These are phyloP conservation scores for Nesoenas mayeri DNA, from an alignment of 2,113 vertebrate genomes.

Conservation along the genomic window DNA sequence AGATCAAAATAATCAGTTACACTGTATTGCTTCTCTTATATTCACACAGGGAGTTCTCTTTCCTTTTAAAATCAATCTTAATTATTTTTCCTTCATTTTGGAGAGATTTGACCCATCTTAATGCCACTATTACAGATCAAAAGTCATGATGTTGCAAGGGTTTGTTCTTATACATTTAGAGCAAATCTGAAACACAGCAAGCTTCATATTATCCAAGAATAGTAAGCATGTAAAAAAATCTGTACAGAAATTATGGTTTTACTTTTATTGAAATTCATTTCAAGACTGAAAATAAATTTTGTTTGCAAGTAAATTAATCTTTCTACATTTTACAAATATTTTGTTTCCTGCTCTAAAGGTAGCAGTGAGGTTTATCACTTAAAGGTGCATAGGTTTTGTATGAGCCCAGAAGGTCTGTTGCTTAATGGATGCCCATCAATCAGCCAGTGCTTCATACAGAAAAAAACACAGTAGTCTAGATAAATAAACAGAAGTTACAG, in stretches of 20 bases:
- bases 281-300: not conserved
- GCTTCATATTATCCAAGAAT: not conserved
- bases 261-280: not conserved
- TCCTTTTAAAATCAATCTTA: not conserved
- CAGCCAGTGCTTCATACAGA: not conserved
- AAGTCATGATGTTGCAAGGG: not conserved
- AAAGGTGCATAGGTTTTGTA: not conserved
- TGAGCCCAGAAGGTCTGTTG: accelerated
- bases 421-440: not conserved
- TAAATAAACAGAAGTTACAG: not conserved
- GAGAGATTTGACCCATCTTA: not conserved
- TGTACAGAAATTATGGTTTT: not conserved
- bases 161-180: not conserved
- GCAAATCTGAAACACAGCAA: not conserved
- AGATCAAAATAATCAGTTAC: not conserved
- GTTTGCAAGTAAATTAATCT: not conserved
- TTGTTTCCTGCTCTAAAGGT: not conserved
- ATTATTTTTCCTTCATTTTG: not conserved
- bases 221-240: not conserved
- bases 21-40: not conserved
- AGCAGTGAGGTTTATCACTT: not conserved
- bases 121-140: not conserved
- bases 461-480: not conserved
- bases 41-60: not conserved
- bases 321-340: not conserved